Conservation (phyloP, 1,140 invertebrate genomes). For the Ceratina japonica region DNA sequence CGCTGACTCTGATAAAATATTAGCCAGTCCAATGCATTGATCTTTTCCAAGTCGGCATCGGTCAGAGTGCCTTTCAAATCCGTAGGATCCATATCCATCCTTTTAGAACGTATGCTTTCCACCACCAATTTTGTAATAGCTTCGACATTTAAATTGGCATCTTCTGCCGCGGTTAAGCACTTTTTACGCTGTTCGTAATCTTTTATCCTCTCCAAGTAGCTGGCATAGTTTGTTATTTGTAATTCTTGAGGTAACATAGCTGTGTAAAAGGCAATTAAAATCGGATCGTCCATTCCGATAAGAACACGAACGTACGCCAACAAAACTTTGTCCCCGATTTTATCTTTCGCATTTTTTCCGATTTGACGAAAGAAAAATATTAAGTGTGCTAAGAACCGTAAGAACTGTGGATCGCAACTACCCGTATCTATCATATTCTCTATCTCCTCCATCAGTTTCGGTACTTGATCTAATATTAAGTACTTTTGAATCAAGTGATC, state of each 20-base stretch:
- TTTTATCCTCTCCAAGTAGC: constrained; percentile 86
- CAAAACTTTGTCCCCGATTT: constrained; percentile 86
- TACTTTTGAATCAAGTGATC: constrained; percentile 88
- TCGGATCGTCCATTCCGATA: constrained; percentile 86
- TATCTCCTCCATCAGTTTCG: constrained; percentile 83
- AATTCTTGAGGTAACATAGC: constrained; percentile 85
- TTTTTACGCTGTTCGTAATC: constrained; percentile 82
- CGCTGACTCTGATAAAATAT: constrained; percentile 89
- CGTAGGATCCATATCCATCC: constrained; percentile 57
- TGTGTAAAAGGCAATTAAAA: constrained; percentile 91
- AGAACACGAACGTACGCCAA: constrained; percentile 86
- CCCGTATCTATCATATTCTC: constrained; percentile 73
- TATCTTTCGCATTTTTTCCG: constrained; percentile 84
- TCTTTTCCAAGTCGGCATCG: constrained; percentile 85
- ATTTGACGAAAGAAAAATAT: constrained; percentile 90
- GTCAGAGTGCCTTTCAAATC: constrained; percentile 77
- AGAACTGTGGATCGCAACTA: constrained; percentile 80
- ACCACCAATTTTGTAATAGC: constrained; percentile 91
- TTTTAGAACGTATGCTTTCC: constrained; percentile 84
- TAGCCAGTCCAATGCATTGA: constrained; percentile 93
- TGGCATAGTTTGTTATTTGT: constrained; percentile 89
- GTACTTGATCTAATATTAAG: constrained; percentile 87
- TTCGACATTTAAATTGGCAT: constrained; percentile 90
- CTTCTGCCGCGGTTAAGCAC: constrained; percentile 85
- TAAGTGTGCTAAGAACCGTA: constrained; percentile 91